Evolutionary conservation across 1,140 invertebrate species (phyloP).

Genomic region (Chlorops oryzae): DNA sequence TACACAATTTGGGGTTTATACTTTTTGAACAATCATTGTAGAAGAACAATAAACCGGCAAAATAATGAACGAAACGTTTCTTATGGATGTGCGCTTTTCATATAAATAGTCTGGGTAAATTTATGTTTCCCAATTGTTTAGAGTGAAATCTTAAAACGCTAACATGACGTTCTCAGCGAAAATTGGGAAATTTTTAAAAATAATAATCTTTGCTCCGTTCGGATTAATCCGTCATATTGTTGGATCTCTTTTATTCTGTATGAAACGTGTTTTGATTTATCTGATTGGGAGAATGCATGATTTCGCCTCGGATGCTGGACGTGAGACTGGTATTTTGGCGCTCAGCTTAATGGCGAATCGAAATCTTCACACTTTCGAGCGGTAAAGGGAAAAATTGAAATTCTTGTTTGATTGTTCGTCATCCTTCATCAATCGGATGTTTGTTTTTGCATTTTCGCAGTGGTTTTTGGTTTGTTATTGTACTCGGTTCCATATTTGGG

Average conservation of each 20-base stretch:
- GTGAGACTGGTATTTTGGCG: slow-evolving; percentile 32
- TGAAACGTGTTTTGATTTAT: not conserved
- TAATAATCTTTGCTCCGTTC: not conserved
- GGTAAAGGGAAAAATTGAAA: slow-evolving; percentile 14
- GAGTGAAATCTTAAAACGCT: no score
- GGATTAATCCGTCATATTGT: not conserved
- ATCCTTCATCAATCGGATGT: not conserved
- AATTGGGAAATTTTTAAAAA: no score
- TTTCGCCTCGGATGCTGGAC: slow-evolving; percentile 23
- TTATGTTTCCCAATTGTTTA: no score
- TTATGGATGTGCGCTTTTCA: no score
- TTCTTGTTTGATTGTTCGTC: not conserved
- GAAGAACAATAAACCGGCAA: no score
- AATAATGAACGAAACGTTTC: no score
- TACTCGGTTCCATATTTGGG: slow-evolving; percentile 23
- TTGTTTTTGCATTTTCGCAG: slow-evolving; percentile 11
- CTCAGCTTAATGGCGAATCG: slow-evolving; percentile 27
- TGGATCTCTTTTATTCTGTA: not conserved
- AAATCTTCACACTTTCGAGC: slow-evolving; percentile 24
- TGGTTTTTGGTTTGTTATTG: slow-evolving; percentile 26
- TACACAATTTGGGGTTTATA: no score
- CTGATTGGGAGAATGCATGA: slow-evolving; percentile 7
- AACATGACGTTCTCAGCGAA: no score
- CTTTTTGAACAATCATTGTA: no score
- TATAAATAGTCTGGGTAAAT: no score